Percentiles rank a stretch among this genome's conserved stretches.
Evolutionary conservation across 35 echinoderm and acorn worm genomes (phyloP).

Genomic region (Anneissia japonica): DNA sequence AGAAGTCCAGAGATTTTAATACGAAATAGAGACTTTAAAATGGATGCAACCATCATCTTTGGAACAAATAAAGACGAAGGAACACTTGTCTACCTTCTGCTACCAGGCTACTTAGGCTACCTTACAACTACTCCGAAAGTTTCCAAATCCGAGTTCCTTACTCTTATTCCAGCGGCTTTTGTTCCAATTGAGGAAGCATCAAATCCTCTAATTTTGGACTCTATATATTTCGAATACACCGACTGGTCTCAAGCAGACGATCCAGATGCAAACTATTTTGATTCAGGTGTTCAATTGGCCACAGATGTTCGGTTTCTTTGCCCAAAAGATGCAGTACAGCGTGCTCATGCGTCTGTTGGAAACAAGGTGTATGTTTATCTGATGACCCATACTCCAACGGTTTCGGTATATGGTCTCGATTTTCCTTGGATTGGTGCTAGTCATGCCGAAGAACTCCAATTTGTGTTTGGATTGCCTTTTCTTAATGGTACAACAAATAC

Average conservation of each 20-base stretch:
- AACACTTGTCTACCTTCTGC: constrained; percentile 6
- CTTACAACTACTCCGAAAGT: constrained; percentile 3
- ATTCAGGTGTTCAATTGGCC: constrained; percentile 21
- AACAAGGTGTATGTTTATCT: constrained; percentile 45
- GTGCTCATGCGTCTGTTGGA: constrained; percentile 24
- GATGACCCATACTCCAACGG: constrained; percentile 61
- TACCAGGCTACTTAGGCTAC: background rate
- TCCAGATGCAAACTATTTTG: constrained; percentile 40
- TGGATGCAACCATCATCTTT: constrained; percentile 27
- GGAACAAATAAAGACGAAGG: constrained; percentile 60
- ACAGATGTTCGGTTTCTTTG: constrained; percentile 61
- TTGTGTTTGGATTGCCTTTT: constrained; percentile 44
- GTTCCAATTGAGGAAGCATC: constrained; percentile 10
- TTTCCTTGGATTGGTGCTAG: constrained; percentile 33
- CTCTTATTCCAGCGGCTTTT: background rate
- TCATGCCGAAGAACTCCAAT: constrained; percentile 69
- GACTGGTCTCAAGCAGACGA: constrained; percentile 67
- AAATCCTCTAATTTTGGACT: constrained; percentile 43
- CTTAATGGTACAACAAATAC: background rate
- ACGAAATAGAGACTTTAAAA: constrained; percentile 27
- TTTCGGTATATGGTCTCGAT: constrained; percentile 9
- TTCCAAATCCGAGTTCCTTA: background rate
- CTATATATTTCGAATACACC: constrained; percentile 56
- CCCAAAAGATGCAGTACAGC: constrained; percentile 41
- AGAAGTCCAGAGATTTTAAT: constrained; percentile 35